Evolutionary conservation across 1,140 invertebrate species (phyloP).

Genomic region (Panagrolaimus sp.): DNA sequence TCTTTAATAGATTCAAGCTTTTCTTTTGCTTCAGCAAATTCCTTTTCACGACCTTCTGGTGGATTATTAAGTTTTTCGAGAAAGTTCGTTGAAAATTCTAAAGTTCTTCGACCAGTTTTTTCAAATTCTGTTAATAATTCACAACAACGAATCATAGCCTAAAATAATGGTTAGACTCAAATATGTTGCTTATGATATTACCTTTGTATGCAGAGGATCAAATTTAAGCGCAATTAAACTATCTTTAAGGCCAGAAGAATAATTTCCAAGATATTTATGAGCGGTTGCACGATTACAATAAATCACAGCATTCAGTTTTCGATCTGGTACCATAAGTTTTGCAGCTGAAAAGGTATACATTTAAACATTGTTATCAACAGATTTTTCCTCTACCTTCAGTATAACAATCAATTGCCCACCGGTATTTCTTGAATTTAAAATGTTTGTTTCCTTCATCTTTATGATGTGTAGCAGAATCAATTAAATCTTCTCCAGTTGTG

Average conservation of each 20-base stretch:
- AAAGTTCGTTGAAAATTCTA: background rate
- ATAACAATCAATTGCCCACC: slow-evolving; percentile 77
- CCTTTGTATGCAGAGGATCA: slow-evolving; percentile 61
- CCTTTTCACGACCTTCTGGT: background rate
- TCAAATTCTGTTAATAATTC: slow-evolving; percentile 43
- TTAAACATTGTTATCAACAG: background rate
- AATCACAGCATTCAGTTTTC: slow-evolving; percentile 73
- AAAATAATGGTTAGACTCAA: slow-evolving; percentile 3
- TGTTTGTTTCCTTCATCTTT: slow-evolving; percentile 95
- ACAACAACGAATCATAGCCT: slow-evolving; percentile 45
- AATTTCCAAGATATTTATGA: slow-evolving; percentile 78
- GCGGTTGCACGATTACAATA: slow-evolving; percentile 85
- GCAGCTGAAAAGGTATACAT: slow-evolving; percentile 65
- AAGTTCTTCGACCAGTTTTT: background rate
- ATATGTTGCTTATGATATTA: background rate
- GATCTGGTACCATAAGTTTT: slow-evolving; percentile 72
- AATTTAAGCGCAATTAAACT: slow-evolving; percentile 62
- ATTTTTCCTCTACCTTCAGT: slow-evolving; percentile 66
- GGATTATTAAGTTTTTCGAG: background rate
- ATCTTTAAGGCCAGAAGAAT: slow-evolving; percentile 61
- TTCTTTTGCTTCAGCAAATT: background rate
- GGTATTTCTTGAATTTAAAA: slow-evolving; percentile 89
- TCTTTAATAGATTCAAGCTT: background rate
- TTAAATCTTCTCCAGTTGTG: slow-evolving; percentile 39
- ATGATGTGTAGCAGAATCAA: slow-evolving; percentile 78